Evolutionary conservation across 1,140 invertebrate species (phyloP).

Genomic region (Micrasema minimum): DNA sequence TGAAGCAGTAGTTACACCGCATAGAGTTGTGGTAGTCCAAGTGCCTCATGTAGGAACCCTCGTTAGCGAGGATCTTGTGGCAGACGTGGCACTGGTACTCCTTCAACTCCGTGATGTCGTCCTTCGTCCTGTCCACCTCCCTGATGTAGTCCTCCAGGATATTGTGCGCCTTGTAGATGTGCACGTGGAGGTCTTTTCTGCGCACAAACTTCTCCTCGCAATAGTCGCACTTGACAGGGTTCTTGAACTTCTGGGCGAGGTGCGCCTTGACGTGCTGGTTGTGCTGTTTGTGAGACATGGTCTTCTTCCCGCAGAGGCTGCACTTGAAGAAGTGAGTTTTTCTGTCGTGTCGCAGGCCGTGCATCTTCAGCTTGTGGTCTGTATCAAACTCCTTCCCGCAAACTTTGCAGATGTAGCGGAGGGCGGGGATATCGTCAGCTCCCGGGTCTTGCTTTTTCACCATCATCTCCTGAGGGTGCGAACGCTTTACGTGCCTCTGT

Average conservation of each 20-base stretch:
- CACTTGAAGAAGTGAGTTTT: conserved; percentile 64
- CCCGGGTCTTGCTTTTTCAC: conserved; percentile 62
- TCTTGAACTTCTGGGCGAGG: conserved; percentile 59
- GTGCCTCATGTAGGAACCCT: conserved; percentile 63
- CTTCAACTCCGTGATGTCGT: conserved; percentile 60
- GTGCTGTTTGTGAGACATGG: conserved; percentile 60
- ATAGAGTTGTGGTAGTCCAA: conserved; percentile 64
- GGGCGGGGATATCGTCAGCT: conserved; percentile 57
- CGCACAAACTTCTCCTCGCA: conserved; percentile 60
- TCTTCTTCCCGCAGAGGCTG: conserved; percentile 64
- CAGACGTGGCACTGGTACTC: conserved; percentile 65
- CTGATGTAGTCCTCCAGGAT: conserved; percentile 58
- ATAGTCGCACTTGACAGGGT: conserved; percentile 60
- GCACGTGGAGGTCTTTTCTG: conserved; percentile 62
- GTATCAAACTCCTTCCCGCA: conserved; percentile 63
- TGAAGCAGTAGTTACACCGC: conserved; percentile 65
- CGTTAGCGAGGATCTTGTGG: conserved; percentile 61
- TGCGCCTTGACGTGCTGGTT: conserved; percentile 62
- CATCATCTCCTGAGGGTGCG: conserved; percentile 65
- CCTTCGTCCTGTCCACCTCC: conserved; percentile 58
- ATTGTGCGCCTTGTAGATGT: conserved; percentile 59
- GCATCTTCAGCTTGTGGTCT: conserved; percentile 57
- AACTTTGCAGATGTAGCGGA: conserved; percentile 58
- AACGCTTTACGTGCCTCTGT: conserved; percentile 60
- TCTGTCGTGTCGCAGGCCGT: conserved; percentile 60